Evolutionary conservation across 1,140 invertebrate species (phyloP).

Genomic region (Lepidurus arcticus): DNA sequence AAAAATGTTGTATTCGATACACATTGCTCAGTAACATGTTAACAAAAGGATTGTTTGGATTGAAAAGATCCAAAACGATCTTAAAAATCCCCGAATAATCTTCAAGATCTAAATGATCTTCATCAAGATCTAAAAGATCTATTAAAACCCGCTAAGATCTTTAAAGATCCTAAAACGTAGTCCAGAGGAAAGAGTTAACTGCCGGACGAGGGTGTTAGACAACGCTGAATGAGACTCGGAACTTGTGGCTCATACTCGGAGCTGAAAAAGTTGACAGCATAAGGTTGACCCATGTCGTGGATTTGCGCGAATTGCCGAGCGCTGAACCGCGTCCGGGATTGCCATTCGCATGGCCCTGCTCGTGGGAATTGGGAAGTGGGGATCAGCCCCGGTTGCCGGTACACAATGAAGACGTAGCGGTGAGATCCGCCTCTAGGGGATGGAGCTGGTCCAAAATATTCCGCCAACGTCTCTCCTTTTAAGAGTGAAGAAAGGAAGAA

Average conservation of each 20-base stretch:
- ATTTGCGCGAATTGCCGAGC: conserved; percentile 27
- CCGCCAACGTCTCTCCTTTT: conserved; percentile 30
- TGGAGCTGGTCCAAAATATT: conserved; percentile 31
- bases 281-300: conserved; percentile 25
- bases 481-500: background rate
- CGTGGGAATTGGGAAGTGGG: conserved; percentile 23
- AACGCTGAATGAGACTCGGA: conserved; percentile 22
- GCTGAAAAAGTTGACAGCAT: conserved; percentile 31
- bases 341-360: conserved; percentile 28
- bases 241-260: conserved; percentile 28
- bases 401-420: conserved; percentile 31
- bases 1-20: background rate
- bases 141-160: background rate
- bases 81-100: too few relatives aligned
- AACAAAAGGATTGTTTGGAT: background rate
- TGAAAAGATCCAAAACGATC: too few relatives aligned
- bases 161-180: background rate
- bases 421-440: conserved; percentile 30
- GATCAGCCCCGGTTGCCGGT: conserved; percentile 26
- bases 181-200: background rate
- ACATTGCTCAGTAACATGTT: background rate
- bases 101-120: too few relatives aligned
- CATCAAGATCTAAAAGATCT: too few relatives aligned
- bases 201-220: background rate
- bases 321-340: conserved; percentile 26